Base-by-base conservation (phyloP, 2,888 invertebrate genomes). In the Cephus runcator region DNA sequence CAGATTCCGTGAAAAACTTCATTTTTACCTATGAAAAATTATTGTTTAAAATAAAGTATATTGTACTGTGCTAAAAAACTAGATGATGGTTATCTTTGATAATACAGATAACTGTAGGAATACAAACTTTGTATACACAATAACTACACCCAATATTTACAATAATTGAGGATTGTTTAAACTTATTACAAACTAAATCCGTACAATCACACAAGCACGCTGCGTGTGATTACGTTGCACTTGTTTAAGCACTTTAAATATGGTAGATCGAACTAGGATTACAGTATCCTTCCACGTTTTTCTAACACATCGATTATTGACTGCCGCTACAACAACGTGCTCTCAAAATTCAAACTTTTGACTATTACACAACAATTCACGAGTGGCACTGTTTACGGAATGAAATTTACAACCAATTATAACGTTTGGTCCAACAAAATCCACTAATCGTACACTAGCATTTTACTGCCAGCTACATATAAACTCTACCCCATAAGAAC, bases 1-100 rank as follows among this genome's bases (percentile, higher is more conserved):
- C 86, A 79, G 93, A 93, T 88, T 94, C 93, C 76, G 96, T 92
- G 33, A 92, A 86, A 88, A 96, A 97, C 90, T 96, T 96, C 97
- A 97, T 97, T 85, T 85, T 92, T 56, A 23, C 56, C 56, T 23
- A 23, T 0, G 23, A 56, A 23, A 23, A 23, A 56, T 56, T 56
- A 23, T 9, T 23, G 9, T 56, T 40, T 23, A 9, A 23, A 56
- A 23, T 56, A 56, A 56, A 56, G 6, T 23, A 56, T 2, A 56
- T 2, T 23, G 0, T 23, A 56, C 23, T 6, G 2, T 56, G 23
- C 23, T 23, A 23, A 9, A 15, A 9, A 56, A 56, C 23, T 56
- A 56, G 6, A 56, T 56, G 23, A 56, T 23, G 9, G 56, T 9
- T 56, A 56, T 56, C 56, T 23, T 23, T 23, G 23, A 23, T 56